Conservation (phyloP, 2,113 vertebrate genomes). For the Excalfactoria chinensis region DNA sequence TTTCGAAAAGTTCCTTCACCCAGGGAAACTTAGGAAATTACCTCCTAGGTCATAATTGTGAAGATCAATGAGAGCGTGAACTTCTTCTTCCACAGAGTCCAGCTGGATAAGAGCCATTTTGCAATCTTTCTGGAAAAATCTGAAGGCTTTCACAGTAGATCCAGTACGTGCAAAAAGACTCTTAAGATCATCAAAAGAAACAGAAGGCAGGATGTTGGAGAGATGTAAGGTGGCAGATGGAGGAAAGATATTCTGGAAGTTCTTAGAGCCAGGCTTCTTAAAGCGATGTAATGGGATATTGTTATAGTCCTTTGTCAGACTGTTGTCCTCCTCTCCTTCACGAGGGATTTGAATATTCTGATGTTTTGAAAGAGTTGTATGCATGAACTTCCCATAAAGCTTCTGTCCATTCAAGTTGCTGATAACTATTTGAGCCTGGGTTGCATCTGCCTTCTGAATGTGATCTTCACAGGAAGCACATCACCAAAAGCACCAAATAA, state of each 20-base stretch:
- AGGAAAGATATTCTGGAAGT: conserved; percentile 87
- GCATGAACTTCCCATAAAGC: conserved; percentile 84
- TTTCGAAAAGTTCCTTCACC: too few species aligned
- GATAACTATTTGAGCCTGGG: conserved; percentile 90
- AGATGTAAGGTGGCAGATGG: conserved; percentile 89
- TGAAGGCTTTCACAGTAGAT: conserved; percentile 86
- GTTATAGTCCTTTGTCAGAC: conserved; percentile 86
- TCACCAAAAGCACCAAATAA: conserved; percentile 90
- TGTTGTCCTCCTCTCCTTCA: conserved; percentile 81
- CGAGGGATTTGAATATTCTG: conserved; percentile 83
- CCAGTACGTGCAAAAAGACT: conserved; percentile 83
- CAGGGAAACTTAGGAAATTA: too few species aligned
- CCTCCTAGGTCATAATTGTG: too few species aligned
- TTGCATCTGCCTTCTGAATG: conserved; percentile 88
- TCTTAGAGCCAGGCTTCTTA: conserved; percentile 85
- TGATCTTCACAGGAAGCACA: conserved; percentile 90
- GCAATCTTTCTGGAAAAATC: conserved; percentile 83
- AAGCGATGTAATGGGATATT: conserved; percentile 88
- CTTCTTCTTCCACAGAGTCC: too few species aligned
- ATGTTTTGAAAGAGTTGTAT: conserved; percentile 82
- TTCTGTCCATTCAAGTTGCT: conserved; percentile 84
- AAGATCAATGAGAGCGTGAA: too few species aligned
- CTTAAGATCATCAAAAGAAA: conserved; percentile 84
- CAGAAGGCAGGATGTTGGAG: conserved; percentile 87
- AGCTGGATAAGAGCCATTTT: too few species aligned